Evolutionary conservation across 2,888 invertebrate genomes (phyloP), one percentile per base, ranked within the genome.

Genomic region (Nemoura dubitans): DNA sequence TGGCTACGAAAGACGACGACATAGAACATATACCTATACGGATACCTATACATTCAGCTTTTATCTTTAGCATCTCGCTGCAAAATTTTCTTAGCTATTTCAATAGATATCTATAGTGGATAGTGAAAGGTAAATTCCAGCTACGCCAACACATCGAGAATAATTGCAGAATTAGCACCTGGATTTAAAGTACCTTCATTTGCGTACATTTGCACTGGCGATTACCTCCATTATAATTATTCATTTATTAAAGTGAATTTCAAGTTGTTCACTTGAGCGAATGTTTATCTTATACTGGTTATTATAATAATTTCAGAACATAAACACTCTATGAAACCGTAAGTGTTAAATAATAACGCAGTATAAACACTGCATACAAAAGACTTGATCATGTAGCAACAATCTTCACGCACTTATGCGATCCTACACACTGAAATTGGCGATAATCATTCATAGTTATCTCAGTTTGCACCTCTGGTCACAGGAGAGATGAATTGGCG

Each of bases 121-220:
- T 21, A 21, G 59, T 59, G 59, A 59, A 59, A 59, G 59, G 59
- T 59, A 14, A 59, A 59, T 21, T 59, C 59, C 59, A 59, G 21
- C 59, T 1, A 59, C 59, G 59, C 59, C 59, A 59, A 59, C 59
- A 59, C 59, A 59, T 21, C 10, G 59, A 59, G 59, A 59, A 59
- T 59, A 59, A 59, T 59, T 59, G 59, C 59, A 59, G 59, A 59
- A 59, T 59, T 59, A 59, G 59, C 59, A 59, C 59, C 59, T 59
- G 59, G 59, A 59, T 59, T 14, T 59, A 59, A 59, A 59, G 59
- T 59, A 59, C 59, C 59, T 59, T 21, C 59, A 59, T 59, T 59
- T 59, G 59, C 59, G 59, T 59, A 59, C 59, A 59, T 59, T 59
- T 59, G 59, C 21, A 21, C 16, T 14, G 21, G 59, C 59, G 59